Evolutionary conservation across 2,797 vertebrate genomes (phyloP).

Genomic region (Hydrocynus forskahlii): DNA sequence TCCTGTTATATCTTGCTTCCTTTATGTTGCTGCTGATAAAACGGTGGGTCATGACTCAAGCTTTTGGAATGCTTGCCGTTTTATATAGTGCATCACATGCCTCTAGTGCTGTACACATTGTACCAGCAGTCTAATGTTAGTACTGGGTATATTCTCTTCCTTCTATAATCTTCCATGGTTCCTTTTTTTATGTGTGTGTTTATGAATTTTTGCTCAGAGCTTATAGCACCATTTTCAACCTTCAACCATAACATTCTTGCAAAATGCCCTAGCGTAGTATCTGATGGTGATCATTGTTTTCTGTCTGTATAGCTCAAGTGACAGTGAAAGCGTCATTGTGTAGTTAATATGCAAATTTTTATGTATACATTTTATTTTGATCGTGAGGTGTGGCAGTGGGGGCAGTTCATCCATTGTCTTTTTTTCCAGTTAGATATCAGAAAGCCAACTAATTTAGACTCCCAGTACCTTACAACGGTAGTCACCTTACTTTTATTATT

Average conservation of each 20-base stretch:
- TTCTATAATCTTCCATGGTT: no score
- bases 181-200: no score
- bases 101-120: background rate
- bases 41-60: background rate
- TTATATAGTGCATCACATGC: background rate
- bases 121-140: background rate
- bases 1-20: background rate
- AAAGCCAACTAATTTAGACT: no score
- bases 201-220: no score
- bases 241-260: background rate
- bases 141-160: background rate
- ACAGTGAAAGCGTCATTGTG: background rate
- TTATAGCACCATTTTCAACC: no score
- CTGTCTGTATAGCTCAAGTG: background rate
- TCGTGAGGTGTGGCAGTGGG: no score
- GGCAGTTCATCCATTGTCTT: no score
- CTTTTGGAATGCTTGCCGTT: constrained; percentile 8
- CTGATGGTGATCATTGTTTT: background rate
- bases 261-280: background rate
- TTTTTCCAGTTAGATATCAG: no score
- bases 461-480: no score
- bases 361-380: background rate
- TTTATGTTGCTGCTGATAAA: background rate
- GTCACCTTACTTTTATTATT: no score
- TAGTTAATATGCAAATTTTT: background rate